Evolutionary conservation across 2,888 invertebrate species (phyloP), one percentile per base, ranked within the genome.

Genomic region (Sylvicola cinctus): DNA sequence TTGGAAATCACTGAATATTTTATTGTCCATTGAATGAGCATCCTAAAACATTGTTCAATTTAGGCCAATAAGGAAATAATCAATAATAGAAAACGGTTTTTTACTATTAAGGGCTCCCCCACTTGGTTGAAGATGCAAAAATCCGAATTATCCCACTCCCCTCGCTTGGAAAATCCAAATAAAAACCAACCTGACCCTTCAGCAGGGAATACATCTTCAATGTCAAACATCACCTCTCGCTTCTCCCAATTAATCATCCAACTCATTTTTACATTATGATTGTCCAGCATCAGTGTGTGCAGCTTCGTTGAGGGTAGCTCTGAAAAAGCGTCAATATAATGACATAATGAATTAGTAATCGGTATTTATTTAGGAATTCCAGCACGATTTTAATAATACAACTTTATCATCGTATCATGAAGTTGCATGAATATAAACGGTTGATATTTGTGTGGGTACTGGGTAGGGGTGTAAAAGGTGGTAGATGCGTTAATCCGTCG

Each of bases 131-230:
- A 61, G 31, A 87, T 59, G 46, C 87, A 88, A 39, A 81, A 70
- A 58, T 90, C 88, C 0, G 84, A 79, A 29, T 72, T 69, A 39
- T 66, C 66, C 3, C 68, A 47, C 31, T 71, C 65, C 2, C 88
- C 88, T 38, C 78, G 68, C 47, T 83, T 72, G 2, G 88, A 88
- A 58, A 87, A 88, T 25, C 88, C 88, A 32, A 88, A 48, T 1
- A 78, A 84, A 46, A 88, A 74, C 87, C 87, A 88, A 33, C 63
- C 63, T 45, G 54, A 54, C n/a, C n/a, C n/a, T 37, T 55, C 48
- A 40, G 50, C 49, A 34, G 50, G 51, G 40, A 58, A 58, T 10
- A 55, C 57, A 35, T 58, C 55, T 43, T 58, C 55, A 35, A 58
- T 42, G 41, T 58, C 56, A 40, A 58, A 58, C 7, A 58, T 49